A percentile compares a stretch with the other conserved stretches of the same genome.
These are phyloP conservation scores for Psammodynastes pulverulentus DNA, from an alignment of 2,113 vertebrate species.

Conservation along the genomic window DNA sequence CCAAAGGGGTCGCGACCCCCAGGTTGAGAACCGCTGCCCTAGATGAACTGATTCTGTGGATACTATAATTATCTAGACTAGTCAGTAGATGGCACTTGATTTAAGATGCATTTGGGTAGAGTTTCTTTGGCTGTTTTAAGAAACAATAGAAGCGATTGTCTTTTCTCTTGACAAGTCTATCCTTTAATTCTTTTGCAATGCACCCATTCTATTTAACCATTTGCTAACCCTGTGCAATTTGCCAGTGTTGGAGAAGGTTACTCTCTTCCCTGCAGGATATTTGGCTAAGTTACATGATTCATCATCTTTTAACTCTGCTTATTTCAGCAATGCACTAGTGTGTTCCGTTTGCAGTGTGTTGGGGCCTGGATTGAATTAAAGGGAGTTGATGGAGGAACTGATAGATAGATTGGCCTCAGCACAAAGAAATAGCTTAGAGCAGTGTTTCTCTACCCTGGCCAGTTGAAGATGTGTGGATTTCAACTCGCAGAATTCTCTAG, in stretches of 20 bases:
- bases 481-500: no score
- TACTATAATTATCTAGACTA: not conserved
- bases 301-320: not conserved
- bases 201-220: not conserved
- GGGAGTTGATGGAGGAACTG: not conserved
- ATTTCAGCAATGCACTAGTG: not conserved
- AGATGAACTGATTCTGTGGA: not conserved
- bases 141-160: not conserved
- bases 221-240: not conserved
- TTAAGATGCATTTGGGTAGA: not conserved
- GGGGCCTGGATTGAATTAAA: not conserved
- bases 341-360: not conserved
- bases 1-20: no score
- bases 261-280: not conserved
- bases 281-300: not conserved
- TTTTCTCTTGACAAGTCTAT: not conserved
- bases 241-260: not conserved
- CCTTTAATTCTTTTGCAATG: not conserved
- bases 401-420: not conserved
- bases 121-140: not conserved
- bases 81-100: not conserved
- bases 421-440: not conserved
- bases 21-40: no score
- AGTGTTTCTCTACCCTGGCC: not conserved
- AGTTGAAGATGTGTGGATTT: not conserved